Evolutionary conservation across 2,888 invertebrate species (phyloP), one percentile per base, ranked within the genome.

Genomic region (Taphrorychus bicolor): DNA sequence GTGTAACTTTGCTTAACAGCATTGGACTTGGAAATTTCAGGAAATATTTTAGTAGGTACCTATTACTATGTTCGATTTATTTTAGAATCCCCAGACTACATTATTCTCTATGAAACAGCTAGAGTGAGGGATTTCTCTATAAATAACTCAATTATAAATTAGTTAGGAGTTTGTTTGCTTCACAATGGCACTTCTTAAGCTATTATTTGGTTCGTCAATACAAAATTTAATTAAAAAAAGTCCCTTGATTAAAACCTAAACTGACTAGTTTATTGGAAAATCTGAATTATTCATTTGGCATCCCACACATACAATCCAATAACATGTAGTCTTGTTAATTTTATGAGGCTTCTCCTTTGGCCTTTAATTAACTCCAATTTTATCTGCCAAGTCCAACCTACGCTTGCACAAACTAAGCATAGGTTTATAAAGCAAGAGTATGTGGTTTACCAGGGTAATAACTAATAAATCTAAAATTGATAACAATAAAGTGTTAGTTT

Each of bases 401-500:
- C 18, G 19, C 21, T 32, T 51, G 49, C 51, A 32, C 59, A 49
- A 54, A 53, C 57, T 48, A 42, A 58, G 58, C 51, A 23, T 19
- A 48, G 51, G 32, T 32, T 11, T 32, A n/a, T n/a, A n/a, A n/a
- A n/a, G n/a, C n/a, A n/a, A n/a, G n/a, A n/a, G n/a, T n/a, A 81
- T 81, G 80, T 80, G 80, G 80, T 73, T 80, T 23, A 76, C 77
- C 52, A 74, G 77, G 66, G 76, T 75, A 49, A 73, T 79, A 51
- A 66, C 67, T 5, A 73, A 72, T 49, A 79, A 76, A 74, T 72
- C 77, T 19, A 79, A 79, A 74, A 70, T 73, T 53, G 77, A 77
- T 54, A 74, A 76, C 69, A 59, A 73, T 7, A 72, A 76, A 73
- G 85, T 87, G 70, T 82, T 88, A 74, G 87, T 89, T 73, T 80